A percentile compares a stretch with the other conserved stretches of the same genome.
Conservation (phyloP, 2,888 invertebrate species). For the Drosophila subsilvestris region DNA sequence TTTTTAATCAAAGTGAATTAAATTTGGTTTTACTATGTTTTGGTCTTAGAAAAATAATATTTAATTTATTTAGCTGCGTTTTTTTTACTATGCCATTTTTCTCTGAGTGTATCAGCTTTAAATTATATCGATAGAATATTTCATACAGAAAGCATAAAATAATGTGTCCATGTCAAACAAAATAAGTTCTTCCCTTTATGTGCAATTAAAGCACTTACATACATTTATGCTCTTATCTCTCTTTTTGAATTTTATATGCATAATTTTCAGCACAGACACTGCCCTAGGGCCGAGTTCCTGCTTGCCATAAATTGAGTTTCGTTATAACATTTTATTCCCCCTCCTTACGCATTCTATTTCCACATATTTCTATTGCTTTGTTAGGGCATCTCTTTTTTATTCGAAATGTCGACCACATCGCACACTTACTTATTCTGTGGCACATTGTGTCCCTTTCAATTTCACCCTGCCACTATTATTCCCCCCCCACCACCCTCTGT, state of each 20-base stretch:
- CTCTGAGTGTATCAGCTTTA: background rate
- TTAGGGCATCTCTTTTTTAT: conserved; percentile 9
- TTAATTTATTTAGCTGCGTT: too few relatives aligned
- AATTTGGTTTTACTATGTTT: too few relatives aligned
- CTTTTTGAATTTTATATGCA: background rate
- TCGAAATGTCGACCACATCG: background rate
- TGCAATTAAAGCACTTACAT: background rate
- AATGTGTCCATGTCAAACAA: background rate
- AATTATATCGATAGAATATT: background rate
- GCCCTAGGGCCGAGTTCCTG: background rate
- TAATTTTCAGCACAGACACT: background rate
- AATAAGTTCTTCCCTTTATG: background rate
- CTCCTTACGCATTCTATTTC: background rate
- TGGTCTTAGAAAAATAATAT: too few relatives aligned
- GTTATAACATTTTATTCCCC: background rate
- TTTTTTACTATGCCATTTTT: background rate
- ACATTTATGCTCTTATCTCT: background rate
- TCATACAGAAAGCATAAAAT: background rate
- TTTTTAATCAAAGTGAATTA: too few relatives aligned
- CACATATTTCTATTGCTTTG: background rate
- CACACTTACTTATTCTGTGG: background rate
- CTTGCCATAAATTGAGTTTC: background rate
- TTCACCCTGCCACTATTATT: too few relatives aligned
- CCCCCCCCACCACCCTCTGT: conserved; percentile 3
- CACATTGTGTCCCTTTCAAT: conserved; percentile 15